Evolutionary conservation across 2,113 vertebrate species (phyloP).

Genomic region (Sylvietta virens): DNA sequence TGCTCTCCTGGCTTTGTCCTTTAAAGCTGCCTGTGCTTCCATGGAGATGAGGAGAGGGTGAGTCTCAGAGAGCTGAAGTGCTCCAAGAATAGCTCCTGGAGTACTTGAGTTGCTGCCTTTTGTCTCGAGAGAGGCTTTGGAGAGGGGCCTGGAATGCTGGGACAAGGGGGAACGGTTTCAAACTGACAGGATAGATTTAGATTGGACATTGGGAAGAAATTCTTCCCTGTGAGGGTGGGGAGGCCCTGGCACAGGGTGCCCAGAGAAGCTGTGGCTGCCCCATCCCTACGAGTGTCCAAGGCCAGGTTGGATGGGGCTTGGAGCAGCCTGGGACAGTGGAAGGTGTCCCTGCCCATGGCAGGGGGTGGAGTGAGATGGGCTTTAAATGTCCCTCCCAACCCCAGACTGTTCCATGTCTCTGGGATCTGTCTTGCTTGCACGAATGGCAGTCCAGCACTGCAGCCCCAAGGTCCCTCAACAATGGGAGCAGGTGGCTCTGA

Average conservation of each 20-base stretch:
- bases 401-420: not conserved
- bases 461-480: not conserved
- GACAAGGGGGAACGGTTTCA: not conserved
- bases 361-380: not conserved
- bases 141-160: not conserved
- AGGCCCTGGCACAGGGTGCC: not conserved
- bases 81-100: not conserved
- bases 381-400: not conserved
- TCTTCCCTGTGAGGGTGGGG: not conserved
- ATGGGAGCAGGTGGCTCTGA: not conserved
- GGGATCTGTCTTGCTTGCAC: not conserved
- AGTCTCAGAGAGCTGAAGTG: not conserved
- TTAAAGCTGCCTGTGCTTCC: not conserved
- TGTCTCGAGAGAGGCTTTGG: not conserved
- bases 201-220: not conserved
- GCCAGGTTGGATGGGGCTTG: rapidly evolving
- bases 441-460: not conserved
- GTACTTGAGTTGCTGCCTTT: not conserved
- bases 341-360: not conserved
- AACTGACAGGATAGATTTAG: not conserved
- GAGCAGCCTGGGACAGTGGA: not conserved
- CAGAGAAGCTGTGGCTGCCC: not conserved
- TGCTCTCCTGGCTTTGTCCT: not conserved
- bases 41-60: not conserved
- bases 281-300: not conserved